Percentiles rank a stretch among this genome's conserved stretches.
These are phyloP conservation scores for Oncorhynchus nerka DNA, from an alignment of 2,113 vertebrate genomes.

Conservation along the genomic window DNA sequence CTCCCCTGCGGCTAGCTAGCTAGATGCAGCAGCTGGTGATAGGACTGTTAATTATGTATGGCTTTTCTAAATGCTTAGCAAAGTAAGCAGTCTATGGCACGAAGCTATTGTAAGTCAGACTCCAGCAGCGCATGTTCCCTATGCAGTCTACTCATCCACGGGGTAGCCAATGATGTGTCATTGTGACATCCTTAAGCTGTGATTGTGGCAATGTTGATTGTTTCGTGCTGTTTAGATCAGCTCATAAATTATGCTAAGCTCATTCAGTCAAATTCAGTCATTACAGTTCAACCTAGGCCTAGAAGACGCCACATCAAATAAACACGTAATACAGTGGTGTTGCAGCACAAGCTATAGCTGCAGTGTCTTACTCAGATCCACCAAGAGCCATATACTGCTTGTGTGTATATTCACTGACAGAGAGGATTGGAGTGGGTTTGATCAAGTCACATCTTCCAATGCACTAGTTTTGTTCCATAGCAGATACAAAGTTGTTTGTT, in stretches of 20 bases:
- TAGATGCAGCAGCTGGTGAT: conserved; percentile 25
- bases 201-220: background rate
- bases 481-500: conserved; percentile 32
- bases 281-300: no score
- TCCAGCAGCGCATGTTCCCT: conserved; percentile 11
- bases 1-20: background rate
- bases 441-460: background rate
- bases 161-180: background rate
- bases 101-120: background rate
- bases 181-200: background rate
- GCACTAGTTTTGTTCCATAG: conserved; percentile 29
- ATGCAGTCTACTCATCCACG: conserved; percentile 3
- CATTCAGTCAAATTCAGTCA: no score
- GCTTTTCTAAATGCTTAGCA: conserved; percentile 27
- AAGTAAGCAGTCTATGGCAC: conserved; percentile 43
- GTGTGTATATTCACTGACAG: background rate
- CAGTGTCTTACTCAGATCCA: background rate
- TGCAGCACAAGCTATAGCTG: background rate
- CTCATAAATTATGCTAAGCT: no score
- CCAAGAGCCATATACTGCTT: background rate
- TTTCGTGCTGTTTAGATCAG: background rate
- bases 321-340: no score
- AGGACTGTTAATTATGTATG: conserved; percentile 46
- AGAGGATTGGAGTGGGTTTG: background rate
- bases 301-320: no score